Base-by-base conservation (phyloP, 1,140 invertebrate species). In the Heliconius melpomene region DNA sequence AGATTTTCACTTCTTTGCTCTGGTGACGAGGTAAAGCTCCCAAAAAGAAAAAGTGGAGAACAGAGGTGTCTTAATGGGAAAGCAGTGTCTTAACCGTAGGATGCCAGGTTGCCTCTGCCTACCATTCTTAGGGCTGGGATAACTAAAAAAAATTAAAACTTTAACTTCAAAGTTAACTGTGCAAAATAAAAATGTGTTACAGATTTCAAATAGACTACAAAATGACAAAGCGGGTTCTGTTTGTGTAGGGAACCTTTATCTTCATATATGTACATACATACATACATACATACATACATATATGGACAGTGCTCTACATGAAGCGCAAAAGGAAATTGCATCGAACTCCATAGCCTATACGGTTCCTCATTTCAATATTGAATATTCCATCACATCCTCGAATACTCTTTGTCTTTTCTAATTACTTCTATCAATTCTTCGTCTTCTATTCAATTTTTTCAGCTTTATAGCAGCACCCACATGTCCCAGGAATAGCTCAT, bases 261-360 rank as follows among this genome's bases (percentile, higher is more conserved):
- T 66, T 16, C 20, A 29, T 29, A 2, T 18, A n/a, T 60, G 50
- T 20, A 36, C 32, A 5, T 36, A 54, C 23, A 36, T 29, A 74
- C 2, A 66, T 29, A n/a, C 26, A 18, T 20, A 32, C 32, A 5
- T 32, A 54, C 7, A 18, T 29, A 9, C 20, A 13, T 52, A 20
- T 52, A 52, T 52, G 7, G 50, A 6, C 50, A 52, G 50, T 7
- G 50, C 7, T 52, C 50, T 20, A 52, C 11, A 40, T 46, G 52
- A 60, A 60, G 23, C 32, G 38, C 32, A 66, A 75, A 32, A 79
- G 74, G 78, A 79, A 79, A 79, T 79, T 75, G 70, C 74, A 72
- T 72, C 74, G 40, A 29, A 79, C 32, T 54, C 8, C 75, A 32
- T 18, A 57, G 38, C 29, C 36, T 74, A 40, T 40, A 23, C 36